Percentiles rank a stretch among this genome's conserved stretches.
Conservation (phyloP, 2,113 vertebrate genomes). For the Macrotis lagotis region DNA sequence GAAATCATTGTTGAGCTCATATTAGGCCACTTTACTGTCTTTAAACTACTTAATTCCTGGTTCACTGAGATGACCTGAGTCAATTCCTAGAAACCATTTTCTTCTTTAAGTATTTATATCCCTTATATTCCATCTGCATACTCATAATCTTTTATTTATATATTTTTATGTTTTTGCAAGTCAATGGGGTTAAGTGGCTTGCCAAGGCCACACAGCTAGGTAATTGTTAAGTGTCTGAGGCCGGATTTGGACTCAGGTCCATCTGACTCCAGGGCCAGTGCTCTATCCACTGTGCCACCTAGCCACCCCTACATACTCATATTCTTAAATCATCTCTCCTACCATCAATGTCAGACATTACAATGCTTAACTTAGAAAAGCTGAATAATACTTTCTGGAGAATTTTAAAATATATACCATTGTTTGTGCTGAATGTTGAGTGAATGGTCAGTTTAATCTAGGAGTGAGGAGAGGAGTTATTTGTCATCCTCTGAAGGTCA, state of each 20-base stretch:
- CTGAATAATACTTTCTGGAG: background rate
- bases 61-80: conserved; percentile 1
- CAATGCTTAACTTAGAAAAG: background rate
- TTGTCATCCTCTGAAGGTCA: background rate
- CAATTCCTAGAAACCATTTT: background rate
- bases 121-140: background rate
- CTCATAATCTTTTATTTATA: background rate
- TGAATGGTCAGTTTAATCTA: conserved; percentile 3
- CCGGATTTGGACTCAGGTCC: too few species aligned
- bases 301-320: background rate
- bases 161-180: too few species aligned
- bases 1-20: background rate
- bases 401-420: conserved; percentile 21
- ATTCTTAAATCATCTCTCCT: background rate
- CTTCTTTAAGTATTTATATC: background rate
- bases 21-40: background rate
- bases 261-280: too few species aligned
- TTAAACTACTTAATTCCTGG: background rate
- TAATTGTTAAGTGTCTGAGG: too few species aligned
- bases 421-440: background rate
- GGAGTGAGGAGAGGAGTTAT: background rate
- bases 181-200: too few species aligned
- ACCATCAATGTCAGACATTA: background rate
- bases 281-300: too few species aligned
- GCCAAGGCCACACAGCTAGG: too few species aligned